Base-by-base conservation (phyloP, 1,140 invertebrate species). In the Uloborus diversus region DNA sequence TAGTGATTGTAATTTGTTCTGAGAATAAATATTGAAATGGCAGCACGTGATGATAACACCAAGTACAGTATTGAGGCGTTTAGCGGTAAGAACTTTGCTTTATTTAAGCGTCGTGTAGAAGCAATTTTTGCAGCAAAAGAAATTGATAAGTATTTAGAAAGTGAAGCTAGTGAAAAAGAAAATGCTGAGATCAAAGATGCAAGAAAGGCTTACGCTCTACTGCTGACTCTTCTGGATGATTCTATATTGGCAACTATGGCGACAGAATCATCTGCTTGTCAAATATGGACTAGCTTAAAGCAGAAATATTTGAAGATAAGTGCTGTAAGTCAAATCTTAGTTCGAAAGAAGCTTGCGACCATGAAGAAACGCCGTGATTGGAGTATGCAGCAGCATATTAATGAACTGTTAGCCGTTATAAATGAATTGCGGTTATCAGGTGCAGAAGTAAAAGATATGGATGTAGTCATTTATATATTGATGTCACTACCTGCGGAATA, bases 351-450 rank as follows among this genome's bases (percentile, higher is more conserved):
- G 53, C 47, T 69, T 28, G 11, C 49, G 17, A 69, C 47, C 2
- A n/a, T 69, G 49, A 69, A 69, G 66, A 69, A 69, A 53, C 9
- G 28, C 1, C 17, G 66, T 32, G 42, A 69, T 53, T 53, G 66
- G 1, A 69, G 42, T 20, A 69, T 69, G 66, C 47, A 69, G n/a
- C 2, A 51, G 33, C 47, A 69, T 32, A 56, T 69, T 69, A 33
- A 56, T 32, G 49, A 53, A 69, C n/a, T 69, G 14, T 69, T 69
- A 30, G 42, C 47, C 2, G 53, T 56, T 13, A 28, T 69, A 28
- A 56, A 56, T 32, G 66, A 69, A 20, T 53, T 69, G 17, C 11
- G 66, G 53, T 20, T 69, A 13, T 53, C 27, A 5, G 66, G 47
- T 69, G 66, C n/a, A 2, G 49, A 51, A 32, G 47, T 53, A 1